Evolutionary conservation across 2,113 vertebrate genomes (phyloP), one percentile per base, ranked within the genome.

Genomic region (Hypocryptadius cinnamomeus): DNA sequence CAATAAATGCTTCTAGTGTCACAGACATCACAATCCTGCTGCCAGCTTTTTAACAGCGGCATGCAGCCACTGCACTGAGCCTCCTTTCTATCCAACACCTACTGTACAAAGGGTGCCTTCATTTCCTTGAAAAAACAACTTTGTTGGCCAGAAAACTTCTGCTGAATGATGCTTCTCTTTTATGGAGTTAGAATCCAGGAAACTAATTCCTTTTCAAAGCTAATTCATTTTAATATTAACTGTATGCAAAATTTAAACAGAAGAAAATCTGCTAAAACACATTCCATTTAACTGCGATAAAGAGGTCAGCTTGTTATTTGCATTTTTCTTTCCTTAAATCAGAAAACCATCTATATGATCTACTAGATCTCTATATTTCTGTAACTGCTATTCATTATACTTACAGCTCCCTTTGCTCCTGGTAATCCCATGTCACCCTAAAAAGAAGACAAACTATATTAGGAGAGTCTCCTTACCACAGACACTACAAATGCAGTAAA

Each of bases 351-450:
- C 54, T 35, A 65, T 61, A 40, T 93, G 44, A 93, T 93, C 79
- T 81, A 48, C 33, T 44, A 81, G 33, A 74, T n/a, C 77, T 96
- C 87, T 51, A 4, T 37, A 60, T 87, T 74, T 91, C 57, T 82
- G 10, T 61, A 89, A 31, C 40, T 86, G 61, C 5, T 90, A 23
- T 80, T 95, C 31, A 54, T 94, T 94, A 82, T 98, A 98, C 98
- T 98, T 97, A 99, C 99, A 82, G 98, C 97, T 98, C 99, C 99
- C 95, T 99, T 99, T 80, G 98, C 72, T 92, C 99, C 99, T 77
- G 96, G n/a, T 65, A 98, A 97, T 97, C 99, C 99, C 76, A 82
- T 15, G n/a, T 99, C 98, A 93, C 99, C 99, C 99, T 99, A 97
- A 96, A 96, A 68, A 74, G 9, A 97, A 93, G 61, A 96, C 27